Base-by-base conservation (phyloP, 2,797 vertebrate genomes). In the Fundulus diaphanus region DNA sequence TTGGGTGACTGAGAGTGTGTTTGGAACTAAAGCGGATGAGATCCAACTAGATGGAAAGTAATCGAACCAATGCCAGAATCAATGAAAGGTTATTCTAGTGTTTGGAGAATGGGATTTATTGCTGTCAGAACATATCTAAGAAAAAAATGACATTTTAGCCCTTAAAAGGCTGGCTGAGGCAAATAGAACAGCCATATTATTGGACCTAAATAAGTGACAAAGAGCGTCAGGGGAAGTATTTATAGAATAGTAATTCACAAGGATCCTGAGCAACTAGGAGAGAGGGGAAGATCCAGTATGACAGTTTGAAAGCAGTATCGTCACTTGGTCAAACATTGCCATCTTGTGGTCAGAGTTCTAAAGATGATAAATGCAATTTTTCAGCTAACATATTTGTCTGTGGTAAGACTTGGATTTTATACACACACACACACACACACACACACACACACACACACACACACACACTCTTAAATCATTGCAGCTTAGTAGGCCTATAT, bases 271-370 rank as follows among this genome's bases (percentile, higher is more conserved):
- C 2, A 24, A 7, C 6, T 56, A 52, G 1, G 37, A 73, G 35
- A 57, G 52, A 27, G 31, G 20, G 12, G 13, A 29, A 11, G 24
- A 5, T 33, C 29, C 24, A 31, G 29, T 65, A 27, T 27, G 18
- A 35, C 15, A 13, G 57, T 49, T 42, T 74, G 33, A 74, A 46
- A 82, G 56, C 7, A 37, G 1, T 15, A 18, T 11, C 1, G n/a
- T 73, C 87, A 80, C 73, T 65, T 31, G 79, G 68, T 48, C 70
- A 81, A 88, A 90, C 78, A 90, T 82, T 88, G 90, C 54, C 88
- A 87, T 87, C 92, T 90, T 79, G 89, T 90, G 91, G 90, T 79
- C 61, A 69, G 77, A 0, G 1, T 71, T 33, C 29, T 54, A 27
- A 71, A 13, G 31, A 68, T 22, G 33, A 35, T 18, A 27, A 20